phyloP scores from a whole-genome alignment of 2,797 vertebrate genomes.

The Aotus griseimembra region DNA sequence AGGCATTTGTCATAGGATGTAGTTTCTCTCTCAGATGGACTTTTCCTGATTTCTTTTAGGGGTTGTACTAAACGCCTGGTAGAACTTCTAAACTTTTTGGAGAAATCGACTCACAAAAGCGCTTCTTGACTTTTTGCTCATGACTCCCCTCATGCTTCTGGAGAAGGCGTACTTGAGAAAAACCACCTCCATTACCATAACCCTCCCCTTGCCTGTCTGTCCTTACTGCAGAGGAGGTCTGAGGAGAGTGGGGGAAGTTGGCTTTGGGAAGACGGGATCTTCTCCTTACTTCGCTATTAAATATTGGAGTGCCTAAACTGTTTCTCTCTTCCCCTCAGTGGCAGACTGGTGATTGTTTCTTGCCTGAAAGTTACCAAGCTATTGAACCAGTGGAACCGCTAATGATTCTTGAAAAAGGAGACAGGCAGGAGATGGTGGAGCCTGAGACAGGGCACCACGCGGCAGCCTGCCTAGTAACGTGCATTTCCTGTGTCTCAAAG shows the following conservation, averaged over 20 bases:
- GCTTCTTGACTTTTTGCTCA: background rate
- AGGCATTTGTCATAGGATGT: background rate
- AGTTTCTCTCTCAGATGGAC: background rate
- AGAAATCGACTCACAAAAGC: background rate
- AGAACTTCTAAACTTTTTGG: background rate
- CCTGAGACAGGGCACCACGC: background rate
- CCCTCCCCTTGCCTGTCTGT: accelerated
- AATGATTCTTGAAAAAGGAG: background rate
- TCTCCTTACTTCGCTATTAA: background rate
- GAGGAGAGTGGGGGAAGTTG: background rate
- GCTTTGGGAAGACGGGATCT: background rate
- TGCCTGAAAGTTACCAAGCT: background rate
- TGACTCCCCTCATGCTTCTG: background rate
- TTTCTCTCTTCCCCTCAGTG: background rate
- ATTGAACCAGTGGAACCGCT: background rate
- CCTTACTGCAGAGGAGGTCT: background rate
- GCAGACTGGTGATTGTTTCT: background rate
- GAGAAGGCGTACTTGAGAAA: background rate
- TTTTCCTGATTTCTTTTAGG: background rate
- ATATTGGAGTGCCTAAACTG: background rate
- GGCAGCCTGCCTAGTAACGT: background rate
- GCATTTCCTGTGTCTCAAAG: background rate
- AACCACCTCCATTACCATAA: background rate
- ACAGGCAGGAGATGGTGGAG: background rate
- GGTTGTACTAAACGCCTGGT: background rate